Evolutionary conservation across 2,113 vertebrate genomes (phyloP).

Genomic region (Rhabdornis inornatus): DNA sequence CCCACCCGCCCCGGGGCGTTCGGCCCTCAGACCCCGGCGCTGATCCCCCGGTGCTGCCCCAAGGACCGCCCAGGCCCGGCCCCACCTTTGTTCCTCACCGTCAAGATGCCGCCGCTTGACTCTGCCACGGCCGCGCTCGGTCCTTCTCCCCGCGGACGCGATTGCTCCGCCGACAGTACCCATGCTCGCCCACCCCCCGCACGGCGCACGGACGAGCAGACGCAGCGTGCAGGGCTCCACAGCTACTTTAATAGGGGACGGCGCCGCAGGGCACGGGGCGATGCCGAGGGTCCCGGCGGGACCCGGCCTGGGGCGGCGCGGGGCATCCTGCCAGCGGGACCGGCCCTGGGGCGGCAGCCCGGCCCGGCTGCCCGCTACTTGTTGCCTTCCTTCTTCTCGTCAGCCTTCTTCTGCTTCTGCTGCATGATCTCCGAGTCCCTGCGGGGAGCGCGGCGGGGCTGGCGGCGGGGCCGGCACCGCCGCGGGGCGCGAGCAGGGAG

Average conservation of each 20-base stretch:
- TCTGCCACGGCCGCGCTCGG: not conserved
- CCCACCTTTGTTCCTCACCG: not conserved
- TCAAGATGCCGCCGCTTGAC: not conserved
- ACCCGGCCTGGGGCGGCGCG: not conserved
- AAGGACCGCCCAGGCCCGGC: not conserved
- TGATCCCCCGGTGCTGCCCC: not conserved
- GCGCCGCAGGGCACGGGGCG: conserved; percentile 37
- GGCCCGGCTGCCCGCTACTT: conserved; percentile 68
- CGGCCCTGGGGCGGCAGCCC: not conserved
- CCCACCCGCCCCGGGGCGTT: too few relatives aligned
- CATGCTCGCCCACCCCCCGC: not conserved
- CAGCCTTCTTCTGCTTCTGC: conserved; percentile 90
- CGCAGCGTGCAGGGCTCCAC: conserved; percentile 65
- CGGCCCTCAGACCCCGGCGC: not conserved
- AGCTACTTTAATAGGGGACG: conserved; percentile 77
- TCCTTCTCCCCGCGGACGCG: not conserved
- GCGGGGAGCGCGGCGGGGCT: not conserved
- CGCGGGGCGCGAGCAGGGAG: too few relatives aligned
- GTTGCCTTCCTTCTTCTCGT: conserved; percentile 71
- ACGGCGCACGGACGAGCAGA: not conserved
- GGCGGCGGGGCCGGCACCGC: too few relatives aligned
- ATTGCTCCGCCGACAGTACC: not conserved
- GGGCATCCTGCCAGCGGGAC: not conserved
- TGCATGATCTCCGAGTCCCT: conserved; percentile 97
- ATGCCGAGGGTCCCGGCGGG: conserved; percentile 34